Percentiles rank a stretch among this genome's conserved stretches.
Conservation (phyloP, 2,888 invertebrate species). For the Argynnis bischoffii region DNA sequence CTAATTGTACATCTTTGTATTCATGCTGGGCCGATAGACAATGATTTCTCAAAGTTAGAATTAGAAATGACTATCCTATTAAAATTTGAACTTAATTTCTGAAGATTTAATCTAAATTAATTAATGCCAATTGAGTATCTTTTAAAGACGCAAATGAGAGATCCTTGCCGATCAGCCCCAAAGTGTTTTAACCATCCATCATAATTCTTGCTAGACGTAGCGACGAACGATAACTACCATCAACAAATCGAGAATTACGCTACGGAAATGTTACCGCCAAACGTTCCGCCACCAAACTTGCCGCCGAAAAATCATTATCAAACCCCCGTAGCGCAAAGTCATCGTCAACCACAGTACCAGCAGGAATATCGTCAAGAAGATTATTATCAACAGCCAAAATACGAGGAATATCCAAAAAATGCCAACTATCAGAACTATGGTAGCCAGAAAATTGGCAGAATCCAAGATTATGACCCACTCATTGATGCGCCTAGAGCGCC, state of each 20-base stretch:
- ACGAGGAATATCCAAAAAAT: conserved; percentile 50
- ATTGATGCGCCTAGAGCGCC: conserved; percentile 86
- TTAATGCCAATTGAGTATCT: no score
- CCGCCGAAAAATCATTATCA: conserved; percentile 73
- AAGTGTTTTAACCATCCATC: conserved; percentile 20
- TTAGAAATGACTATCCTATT: background rate
- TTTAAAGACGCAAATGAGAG: background rate
- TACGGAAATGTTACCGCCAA: conserved; percentile 71
- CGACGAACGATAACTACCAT: conserved; percentile 72
- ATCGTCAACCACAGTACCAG: conserved; percentile 36
- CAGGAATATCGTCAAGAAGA: conserved; percentile 43
- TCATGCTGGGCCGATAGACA: conserved; percentile 19
- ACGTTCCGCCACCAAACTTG: conserved; percentile 60
- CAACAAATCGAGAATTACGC: conserved; percentile 78
- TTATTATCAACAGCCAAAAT: conserved; percentile 46
- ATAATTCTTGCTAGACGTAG: conserved; percentile 53
- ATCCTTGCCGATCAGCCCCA: conserved; percentile 20
- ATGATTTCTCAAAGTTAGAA: background rate
- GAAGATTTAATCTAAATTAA: no score
- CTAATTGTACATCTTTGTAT: conserved; percentile 31
- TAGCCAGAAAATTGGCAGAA: conserved; percentile 84
- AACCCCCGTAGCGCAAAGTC: conserved; percentile 52
- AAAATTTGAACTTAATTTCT: no score
- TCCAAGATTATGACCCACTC: conserved; percentile 91
- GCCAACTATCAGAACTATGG: conserved; percentile 41